Percentiles rank a stretch among this genome's conserved stretches.
These are phyloP conservation scores for Chaetura pelagica DNA, from an alignment of 2,113 vertebrate species.

Conservation along the genomic window DNA sequence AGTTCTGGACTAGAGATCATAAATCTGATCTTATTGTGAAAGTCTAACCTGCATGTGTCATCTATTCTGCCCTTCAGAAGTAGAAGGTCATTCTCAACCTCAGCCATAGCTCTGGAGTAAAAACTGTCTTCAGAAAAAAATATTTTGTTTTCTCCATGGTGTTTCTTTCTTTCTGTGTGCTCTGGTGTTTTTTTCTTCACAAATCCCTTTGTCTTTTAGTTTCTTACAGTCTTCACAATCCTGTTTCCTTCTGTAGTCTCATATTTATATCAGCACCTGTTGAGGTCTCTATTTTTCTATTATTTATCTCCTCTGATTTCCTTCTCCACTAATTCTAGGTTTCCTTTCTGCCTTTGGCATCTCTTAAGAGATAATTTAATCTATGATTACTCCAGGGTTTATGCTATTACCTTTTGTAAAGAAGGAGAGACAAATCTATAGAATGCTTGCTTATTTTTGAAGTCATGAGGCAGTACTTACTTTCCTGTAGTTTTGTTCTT, in stretches of 20 bases:
- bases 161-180: background rate
- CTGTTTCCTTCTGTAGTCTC: background rate
- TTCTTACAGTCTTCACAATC: rapidly evolving
- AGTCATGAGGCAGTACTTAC: background rate
- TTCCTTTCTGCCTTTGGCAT: background rate
- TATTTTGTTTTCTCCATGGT: background rate
- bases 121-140: background rate
- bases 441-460: background rate
- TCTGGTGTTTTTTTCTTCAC: background rate
- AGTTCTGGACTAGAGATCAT: background rate
- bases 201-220: background rate
- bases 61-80: background rate
- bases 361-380: background rate
- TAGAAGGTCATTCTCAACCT: background rate
- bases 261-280: background rate
- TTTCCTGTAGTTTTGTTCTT: background rate
- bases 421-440: background rate
- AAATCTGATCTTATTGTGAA: background rate
- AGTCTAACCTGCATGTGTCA: background rate
- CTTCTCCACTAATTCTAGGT: background rate
- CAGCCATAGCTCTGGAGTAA: background rate
- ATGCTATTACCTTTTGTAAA: background rate
- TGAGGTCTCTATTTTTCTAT: background rate
- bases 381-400: background rate
- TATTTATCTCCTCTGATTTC: background rate